These are phyloP conservation scores for Catharus minimus DNA, from an alignment of 2,113 vertebrate species.

Conservation along the genomic window DNA sequence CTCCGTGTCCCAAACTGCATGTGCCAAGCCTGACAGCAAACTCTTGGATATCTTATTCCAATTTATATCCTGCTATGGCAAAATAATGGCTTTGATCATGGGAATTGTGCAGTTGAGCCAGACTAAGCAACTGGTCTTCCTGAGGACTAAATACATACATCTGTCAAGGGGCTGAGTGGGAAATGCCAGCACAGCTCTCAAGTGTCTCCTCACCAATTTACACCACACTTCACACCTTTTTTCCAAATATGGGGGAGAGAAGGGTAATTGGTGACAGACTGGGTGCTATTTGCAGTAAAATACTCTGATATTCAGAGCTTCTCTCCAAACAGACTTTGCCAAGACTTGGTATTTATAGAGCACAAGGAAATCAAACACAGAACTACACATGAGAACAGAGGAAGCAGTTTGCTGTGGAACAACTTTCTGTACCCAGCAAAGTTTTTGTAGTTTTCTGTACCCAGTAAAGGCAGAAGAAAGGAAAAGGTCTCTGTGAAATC, in stretches of 20 bases:
- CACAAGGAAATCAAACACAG: not conserved
- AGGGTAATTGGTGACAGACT: not conserved
- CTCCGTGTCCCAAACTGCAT: not conserved
- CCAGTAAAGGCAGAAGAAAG: not conserved
- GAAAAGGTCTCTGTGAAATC: not conserved
- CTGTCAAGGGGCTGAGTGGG: not conserved
- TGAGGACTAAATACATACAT: not conserved
- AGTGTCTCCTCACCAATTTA: not conserved
- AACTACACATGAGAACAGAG: not conserved
- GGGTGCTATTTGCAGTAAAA: not conserved
- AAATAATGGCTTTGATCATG: not conserved
- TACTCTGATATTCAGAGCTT: not conserved
- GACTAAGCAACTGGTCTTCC: not conserved
- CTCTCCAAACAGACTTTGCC: not conserved
- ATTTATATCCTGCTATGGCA: not conserved
- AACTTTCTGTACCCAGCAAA: not conserved
- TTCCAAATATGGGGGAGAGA: not conserved
- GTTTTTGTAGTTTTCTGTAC: not conserved
- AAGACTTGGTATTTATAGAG: conserved; percentile 4
- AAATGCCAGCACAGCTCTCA: not conserved
- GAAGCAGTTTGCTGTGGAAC: not conserved
- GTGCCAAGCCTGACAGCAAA: not conserved
- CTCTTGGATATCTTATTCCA: not conserved
- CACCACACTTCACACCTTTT: not conserved
- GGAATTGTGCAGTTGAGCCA: not conserved